phyloP scores from a whole-genome alignment of 2,797 vertebrate genomes.

The Prunella strophiata region DNA sequence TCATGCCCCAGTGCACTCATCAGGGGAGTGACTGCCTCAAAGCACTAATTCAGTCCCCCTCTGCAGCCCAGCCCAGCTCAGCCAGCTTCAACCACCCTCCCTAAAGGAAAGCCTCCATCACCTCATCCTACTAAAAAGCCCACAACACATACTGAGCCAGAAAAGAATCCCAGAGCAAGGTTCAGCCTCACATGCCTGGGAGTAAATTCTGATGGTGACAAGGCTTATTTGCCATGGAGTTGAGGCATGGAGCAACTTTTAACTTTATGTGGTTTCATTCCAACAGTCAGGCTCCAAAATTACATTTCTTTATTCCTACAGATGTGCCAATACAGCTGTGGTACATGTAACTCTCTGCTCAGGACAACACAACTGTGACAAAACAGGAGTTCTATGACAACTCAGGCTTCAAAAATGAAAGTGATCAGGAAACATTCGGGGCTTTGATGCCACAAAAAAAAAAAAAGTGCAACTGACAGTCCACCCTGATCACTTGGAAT shows the following conservation, averaged over 20 bases:
- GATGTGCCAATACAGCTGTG: not conserved
- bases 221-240: fast-evolving
- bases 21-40: not conserved
- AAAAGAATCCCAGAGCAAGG: not conserved
- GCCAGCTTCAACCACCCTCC: not conserved
- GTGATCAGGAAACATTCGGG: not conserved
- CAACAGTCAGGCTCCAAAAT: not conserved
- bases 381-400: not conserved
- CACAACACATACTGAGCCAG: not conserved
- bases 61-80: not conserved
- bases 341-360: not conserved
- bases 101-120: not conserved
- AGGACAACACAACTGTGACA: not conserved
- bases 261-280: not conserved
- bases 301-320: not conserved
- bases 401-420: not conserved
- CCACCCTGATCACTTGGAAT: not conserved
- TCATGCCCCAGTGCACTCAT: not conserved
- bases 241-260: not conserved
- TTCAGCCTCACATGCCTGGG: not conserved
- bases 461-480: not conserved
- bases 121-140: not conserved
- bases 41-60: not conserved
- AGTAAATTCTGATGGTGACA: not conserved
- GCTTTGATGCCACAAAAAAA: not conserved